Base-by-base conservation (phyloP, 2,113 vertebrate species). In the Bufo gargarizans region DNA sequence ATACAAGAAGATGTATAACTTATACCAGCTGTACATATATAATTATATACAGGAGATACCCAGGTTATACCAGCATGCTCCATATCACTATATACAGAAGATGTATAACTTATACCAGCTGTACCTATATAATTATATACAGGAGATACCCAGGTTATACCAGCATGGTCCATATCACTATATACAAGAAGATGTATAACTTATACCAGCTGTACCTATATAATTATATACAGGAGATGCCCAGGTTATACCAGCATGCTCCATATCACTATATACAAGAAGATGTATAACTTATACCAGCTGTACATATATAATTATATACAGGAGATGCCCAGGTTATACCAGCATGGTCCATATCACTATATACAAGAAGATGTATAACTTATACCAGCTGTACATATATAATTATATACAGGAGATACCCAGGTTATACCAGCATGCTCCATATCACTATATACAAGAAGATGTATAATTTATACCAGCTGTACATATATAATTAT, bases 321-420 rank as follows among this genome's bases (percentile, higher is more conserved):
- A 76, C 72, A 76, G 45, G 16, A 76, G 45, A 19, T 76, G 3
- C 72, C 72, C 72, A 76, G 45, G 72, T 49, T 76, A 76, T 76
- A 49, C 72, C 72, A 33, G 72, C 72, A 45, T 5, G 4, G 4
- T 10, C 6, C 8, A 61, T 61, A 61, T 4, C 16, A 61, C 8
- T 4, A 58, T 61, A 61, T 61, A 61, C 59, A 17, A 9, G 56
- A 61, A 33, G 16, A 61, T 19, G 4, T 16, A 6, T 22, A 69
- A 10, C 0, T 67, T 22, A 67, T 67, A 67, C 63, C 63, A 22
- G 63, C 19, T 67, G 63, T 67, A 69, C 65, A 69, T 69, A 22
- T 69, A 69, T 33, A 33, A 33, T 50, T 19, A 61, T 61, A 61
- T 61, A 61, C 59, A 61, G 59, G 59, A 61, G 63, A n/a, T n/a